Conservation (phyloP, 1,140 invertebrate genomes). For the Tetragonula clypearis region DNA sequence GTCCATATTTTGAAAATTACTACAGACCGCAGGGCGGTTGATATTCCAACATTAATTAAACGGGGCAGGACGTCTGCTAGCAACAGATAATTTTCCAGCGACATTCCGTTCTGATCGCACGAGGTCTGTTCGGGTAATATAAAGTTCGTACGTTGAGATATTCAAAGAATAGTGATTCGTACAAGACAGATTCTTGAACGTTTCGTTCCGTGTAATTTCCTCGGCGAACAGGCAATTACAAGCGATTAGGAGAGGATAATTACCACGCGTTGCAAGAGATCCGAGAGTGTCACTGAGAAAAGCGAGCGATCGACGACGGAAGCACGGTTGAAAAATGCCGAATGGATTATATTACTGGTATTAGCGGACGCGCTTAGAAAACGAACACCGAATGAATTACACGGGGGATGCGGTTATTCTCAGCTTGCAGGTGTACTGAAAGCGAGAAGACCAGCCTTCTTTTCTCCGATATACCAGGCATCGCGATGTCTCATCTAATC, state of each 20-base stretch:
- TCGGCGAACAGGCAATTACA: neutral
- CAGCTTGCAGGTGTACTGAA: slow-evolving; percentile 32
- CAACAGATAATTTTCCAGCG: too few relatives aligned
- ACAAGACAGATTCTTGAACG: too few relatives aligned
- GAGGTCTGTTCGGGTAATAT: too few relatives aligned
- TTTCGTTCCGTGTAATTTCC: neutral
- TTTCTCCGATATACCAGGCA: neutral
- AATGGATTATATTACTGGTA: slow-evolving; percentile 29
- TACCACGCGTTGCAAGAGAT: neutral
- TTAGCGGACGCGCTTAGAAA: slow-evolving; percentile 30
- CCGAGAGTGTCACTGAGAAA: neutral
- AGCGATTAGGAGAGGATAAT: neutral
- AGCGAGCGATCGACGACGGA: neutral
- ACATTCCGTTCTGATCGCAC: too few relatives aligned
- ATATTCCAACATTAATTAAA: too few relatives aligned
- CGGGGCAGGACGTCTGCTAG: too few relatives aligned
- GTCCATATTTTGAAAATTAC: too few relatives aligned
- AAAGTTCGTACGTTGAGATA: too few relatives aligned
- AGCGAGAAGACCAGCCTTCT: slow-evolving; percentile 17
- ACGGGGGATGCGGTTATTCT: slow-evolving; percentile 1
- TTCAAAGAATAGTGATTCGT: too few relatives aligned
- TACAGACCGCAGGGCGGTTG: too few relatives aligned
- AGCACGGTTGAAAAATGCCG: neutral
- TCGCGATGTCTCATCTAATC: slow-evolving; percentile 51
- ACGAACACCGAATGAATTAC: slow-evolving; percentile 32